A percentile compares a stretch with the other conserved stretches of the same genome.
These are phyloP conservation scores for Lissonota sp. DNA, from an alignment of 2,888 invertebrate genomes.

Conservation along the genomic window DNA sequence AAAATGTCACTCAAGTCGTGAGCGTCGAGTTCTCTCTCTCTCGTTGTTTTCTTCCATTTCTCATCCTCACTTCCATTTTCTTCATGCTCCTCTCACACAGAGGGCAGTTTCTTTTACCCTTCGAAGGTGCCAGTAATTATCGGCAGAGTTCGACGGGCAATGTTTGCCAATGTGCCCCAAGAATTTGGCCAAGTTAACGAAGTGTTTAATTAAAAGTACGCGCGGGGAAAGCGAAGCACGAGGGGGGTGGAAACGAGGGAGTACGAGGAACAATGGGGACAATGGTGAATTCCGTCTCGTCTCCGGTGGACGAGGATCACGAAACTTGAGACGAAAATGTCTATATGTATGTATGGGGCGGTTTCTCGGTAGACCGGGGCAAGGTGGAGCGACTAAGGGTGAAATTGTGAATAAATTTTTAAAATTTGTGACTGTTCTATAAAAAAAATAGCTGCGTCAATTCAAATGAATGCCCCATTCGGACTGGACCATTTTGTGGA, in stretches of 20 bases:
- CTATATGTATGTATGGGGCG: conserved; percentile 4
- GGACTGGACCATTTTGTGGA: too few species aligned
- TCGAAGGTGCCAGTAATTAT: conserved; percentile 44
- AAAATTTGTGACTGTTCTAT: too few species aligned
- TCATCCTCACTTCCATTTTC: conserved; percentile 31
- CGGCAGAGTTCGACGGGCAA: conserved; percentile 30
- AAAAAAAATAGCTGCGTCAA: too few species aligned
- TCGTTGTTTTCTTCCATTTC: too few species aligned
- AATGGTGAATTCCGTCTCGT: conserved; percentile 19
- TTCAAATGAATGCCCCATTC: too few species aligned
- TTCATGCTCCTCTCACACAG: background rate
- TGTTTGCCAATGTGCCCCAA: conserved; percentile 49
- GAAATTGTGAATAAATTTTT: too few species aligned
- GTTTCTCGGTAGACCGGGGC: too few species aligned
- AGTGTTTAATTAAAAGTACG: conserved; percentile 68
- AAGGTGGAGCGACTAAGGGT: too few species aligned
- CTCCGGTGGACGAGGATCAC: conserved; percentile 13
- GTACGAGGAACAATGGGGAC: conserved; percentile 8
- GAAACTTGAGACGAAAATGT: background rate
- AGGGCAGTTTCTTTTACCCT: conserved; percentile 66
- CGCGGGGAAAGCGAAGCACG: background rate
- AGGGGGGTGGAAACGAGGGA: background rate
- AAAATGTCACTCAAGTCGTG: too few species aligned
- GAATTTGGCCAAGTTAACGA: conserved; percentile 64
- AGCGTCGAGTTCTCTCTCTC: background rate